These are phyloP conservation scores for Psittacula derbiana DNA, from an alignment of 2,797 vertebrate genomes.

Conservation along the genomic window DNA sequence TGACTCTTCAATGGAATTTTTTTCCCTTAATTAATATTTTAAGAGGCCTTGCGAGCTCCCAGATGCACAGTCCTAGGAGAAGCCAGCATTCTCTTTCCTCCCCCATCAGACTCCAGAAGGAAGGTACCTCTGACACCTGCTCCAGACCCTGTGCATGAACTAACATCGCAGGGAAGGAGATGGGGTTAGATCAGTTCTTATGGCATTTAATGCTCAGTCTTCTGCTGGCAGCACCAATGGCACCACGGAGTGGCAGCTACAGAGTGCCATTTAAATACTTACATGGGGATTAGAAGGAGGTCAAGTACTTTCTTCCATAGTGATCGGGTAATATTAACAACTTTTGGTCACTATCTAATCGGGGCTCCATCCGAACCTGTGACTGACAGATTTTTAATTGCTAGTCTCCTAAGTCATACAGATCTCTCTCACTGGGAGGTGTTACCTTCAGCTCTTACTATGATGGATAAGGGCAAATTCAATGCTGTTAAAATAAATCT, in stretches of 20 bases:
- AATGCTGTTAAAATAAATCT: background rate
- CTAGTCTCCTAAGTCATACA: slow-evolving; percentile 22
- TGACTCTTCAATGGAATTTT: background rate
- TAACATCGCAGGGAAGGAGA: background rate
- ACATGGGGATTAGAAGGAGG: background rate
- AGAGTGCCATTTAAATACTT: background rate
- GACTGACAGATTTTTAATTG: slow-evolving; percentile 65
- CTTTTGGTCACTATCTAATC: slow-evolving; percentile 34
- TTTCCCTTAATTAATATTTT: background rate
- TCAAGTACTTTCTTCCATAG: background rate
- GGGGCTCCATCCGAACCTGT: slow-evolving; percentile 22
- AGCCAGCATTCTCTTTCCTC: background rate
- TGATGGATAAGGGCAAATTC: slow-evolving; percentile 27
- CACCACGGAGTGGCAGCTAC: background rate
- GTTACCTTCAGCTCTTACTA: slow-evolving; percentile 36
- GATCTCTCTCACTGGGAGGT: slow-evolving; percentile 10
- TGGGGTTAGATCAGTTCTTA: background rate
- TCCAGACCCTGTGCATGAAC: background rate
- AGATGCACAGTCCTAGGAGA: background rate
- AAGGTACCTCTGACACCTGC: background rate
- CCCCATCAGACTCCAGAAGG: background rate
- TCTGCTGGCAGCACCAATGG: background rate
- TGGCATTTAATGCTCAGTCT: background rate
- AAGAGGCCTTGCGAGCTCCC: background rate
- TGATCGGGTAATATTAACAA: slow-evolving; percentile 4